phyloP scores from a whole-genome alignment of 2,113 vertebrate species.

The Thomomys bottae region DNA sequence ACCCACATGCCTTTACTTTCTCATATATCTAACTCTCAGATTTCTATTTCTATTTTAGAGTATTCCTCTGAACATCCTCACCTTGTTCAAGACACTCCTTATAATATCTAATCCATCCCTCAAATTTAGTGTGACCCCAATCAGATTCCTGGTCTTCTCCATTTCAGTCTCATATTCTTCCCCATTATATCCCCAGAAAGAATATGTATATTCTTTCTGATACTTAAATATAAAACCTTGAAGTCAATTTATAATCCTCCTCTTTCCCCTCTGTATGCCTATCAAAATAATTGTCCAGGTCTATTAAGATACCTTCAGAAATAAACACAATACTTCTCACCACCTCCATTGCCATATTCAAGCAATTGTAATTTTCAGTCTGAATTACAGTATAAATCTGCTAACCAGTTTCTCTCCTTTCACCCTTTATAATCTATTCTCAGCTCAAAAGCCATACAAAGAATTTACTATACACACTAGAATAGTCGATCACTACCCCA shows the following conservation, averaged over 20 bases:
- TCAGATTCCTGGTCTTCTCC: too few relatives aligned
- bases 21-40: neutral
- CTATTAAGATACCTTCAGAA: neutral
- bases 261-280: too few relatives aligned
- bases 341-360: neutral
- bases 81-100: neutral
- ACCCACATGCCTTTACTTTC: neutral
- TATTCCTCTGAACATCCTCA: neutral
- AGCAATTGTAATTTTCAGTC: neutral
- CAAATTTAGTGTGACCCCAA: neutral
- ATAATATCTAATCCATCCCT: neutral
- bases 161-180: too few relatives aligned
- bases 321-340: neutral
- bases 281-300: too few relatives aligned
- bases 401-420: neutral
- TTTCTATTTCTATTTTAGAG: neutral
- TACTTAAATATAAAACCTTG: too few relatives aligned
- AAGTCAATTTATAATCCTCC: too few relatives aligned
- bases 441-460: neutral
- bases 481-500: neutral
- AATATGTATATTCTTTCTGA: too few relatives aligned
- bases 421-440: neutral
- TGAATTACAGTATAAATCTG: neutral
- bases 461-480: neutral
- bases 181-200: too few relatives aligned